Evolutionary conservation across 2,888 invertebrate species (phyloP).

Genomic region (Pilophorus perplexus): DNA sequence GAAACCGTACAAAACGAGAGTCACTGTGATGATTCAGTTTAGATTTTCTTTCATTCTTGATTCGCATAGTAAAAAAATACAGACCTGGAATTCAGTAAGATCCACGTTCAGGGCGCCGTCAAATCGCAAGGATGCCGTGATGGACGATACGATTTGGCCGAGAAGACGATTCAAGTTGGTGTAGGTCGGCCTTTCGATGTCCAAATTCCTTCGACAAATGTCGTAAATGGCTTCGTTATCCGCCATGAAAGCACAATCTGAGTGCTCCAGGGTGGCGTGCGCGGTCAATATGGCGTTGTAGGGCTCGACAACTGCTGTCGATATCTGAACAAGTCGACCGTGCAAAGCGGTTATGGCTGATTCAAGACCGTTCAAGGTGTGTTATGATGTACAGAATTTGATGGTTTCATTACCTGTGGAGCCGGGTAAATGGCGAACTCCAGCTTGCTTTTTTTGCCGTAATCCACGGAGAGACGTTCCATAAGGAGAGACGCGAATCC

Average conservation of each 20-base stretch:
- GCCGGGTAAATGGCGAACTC: conserved; percentile 97
- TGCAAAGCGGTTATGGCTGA: not conserved
- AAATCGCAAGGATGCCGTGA: conserved; percentile 79
- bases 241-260: conserved; percentile 95
- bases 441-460: conserved; percentile 93
- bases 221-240: conserved; percentile 88
- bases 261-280: conserved; percentile 92
- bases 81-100: conserved; percentile 81
- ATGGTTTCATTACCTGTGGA: conserved; percentile 58
- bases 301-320: conserved; percentile 91
- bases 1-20: conserved; percentile 17
- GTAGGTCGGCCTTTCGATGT: conserved; percentile 94
- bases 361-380: not conserved
- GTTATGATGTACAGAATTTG: not conserved
- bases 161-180: conserved; percentile 94
- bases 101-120: conserved; percentile 91
- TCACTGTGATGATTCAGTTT: conserved; percentile 7
- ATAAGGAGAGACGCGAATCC: conserved; percentile 96
- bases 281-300: conserved; percentile 97
- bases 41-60: no score
- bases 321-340: conserved; percentile 60
- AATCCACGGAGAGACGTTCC: conserved; percentile 94
- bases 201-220: conserved; percentile 90
- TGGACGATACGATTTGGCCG: conserved; percentile 90
- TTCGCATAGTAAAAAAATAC: not conserved